Base-by-base conservation (phyloP, 92 coral and sea anemone genomes). In the Epizoanthus rinbou region DNA sequence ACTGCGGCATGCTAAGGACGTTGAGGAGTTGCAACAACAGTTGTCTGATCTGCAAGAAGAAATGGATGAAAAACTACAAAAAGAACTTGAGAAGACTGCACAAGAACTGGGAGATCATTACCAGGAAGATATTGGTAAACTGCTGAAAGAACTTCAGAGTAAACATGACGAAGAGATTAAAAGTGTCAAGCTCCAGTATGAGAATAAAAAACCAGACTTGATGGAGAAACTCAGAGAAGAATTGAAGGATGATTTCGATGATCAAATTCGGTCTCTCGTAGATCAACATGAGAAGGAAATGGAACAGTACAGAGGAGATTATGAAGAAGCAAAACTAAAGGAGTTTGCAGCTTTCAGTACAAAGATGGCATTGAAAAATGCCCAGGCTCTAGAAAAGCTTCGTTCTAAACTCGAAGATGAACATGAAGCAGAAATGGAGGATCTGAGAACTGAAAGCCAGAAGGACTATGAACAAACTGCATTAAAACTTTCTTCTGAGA, bases 401-500 rank as follows among this genome's bases (percentile, higher is more conserved):
- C 92, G 98, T 64, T 74, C 63, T 14, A 71, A 88, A 45, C 86
- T 93, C 15, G 81, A 69, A 68, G 80, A 83, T 5, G 88, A 91
- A 17, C 97, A 91, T 76, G 99, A 94, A 76, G 74, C 85, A 59
- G 97, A 94, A 75, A 85, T 97, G 87, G 94, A 91, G 39, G 92
- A 88, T 41, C 80, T 90, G 37, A 87, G 94, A 62, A 90, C 88
- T 79, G 99, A 97, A 84, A 89, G 95, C 73, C 99, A 97, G 71
- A 91, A 87, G 60, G 95, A 92, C 69, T 94, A 91, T 72, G 98
- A 95, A 25, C 79, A 73, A 69, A 93, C 95, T 28, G 97, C 95
- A 4, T 63, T 88, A 0, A 87, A 92, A 65, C 89, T 97, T 57
- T 94, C 98, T 6, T 84, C 93, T 25, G 94, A 97, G 62, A 89